Evolutionary conservation across 2,888 invertebrate species (phyloP), one percentile per base, ranked within the genome.

Genomic region (Glaucopsyche alexis): DNA sequence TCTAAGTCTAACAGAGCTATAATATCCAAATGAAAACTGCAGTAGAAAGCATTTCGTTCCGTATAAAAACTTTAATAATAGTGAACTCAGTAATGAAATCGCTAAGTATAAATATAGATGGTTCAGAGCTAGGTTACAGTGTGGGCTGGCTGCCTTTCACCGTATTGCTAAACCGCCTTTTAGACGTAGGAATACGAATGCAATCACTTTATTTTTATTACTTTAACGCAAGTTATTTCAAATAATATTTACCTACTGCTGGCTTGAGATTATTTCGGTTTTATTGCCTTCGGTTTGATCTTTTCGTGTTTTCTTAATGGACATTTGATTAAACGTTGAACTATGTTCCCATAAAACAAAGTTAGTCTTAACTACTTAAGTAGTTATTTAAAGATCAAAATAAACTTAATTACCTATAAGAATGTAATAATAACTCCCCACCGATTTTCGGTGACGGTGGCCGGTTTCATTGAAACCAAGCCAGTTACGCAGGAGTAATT

Each of bases 71-170:
- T 73, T 75, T 74, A 72, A 74, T 72, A 72, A 81, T 74, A 79
- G 75, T 40, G 40, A 80, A 79, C 82, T 80, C 76, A 81, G 81
- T 80, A 60, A 40, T 67, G 52, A 75, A 75, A 74, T 73, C 16
- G 73, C 83, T 83, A 79, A 82, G 82, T 81, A 80, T 76, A 81
- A 80, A 82, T 80, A 82, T 74, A 77, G 78, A 77, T 80, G 73
- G 79, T 79, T 77, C 77, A 75, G 66, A 77, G 75, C 75, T 77
- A 77, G 76, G 76, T 81, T 76, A 78, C 79, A 81, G 81, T 81
- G 86, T 87, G 87, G 87, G 86, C 81, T 85, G 84, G 3, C 86
- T 87, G 83, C 90, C 90, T 90, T 90, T 90, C 89, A 89, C 90
- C 89, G 79, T 86, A 83, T 84, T 79, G 77, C 77, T 76, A 77